A percentile compares a stretch with the other conserved stretches of the same genome.
Evolutionary conservation across 35 echinoderm and acorn worm genomes (phyloP).

Genomic region (Acanthaster planci): DNA sequence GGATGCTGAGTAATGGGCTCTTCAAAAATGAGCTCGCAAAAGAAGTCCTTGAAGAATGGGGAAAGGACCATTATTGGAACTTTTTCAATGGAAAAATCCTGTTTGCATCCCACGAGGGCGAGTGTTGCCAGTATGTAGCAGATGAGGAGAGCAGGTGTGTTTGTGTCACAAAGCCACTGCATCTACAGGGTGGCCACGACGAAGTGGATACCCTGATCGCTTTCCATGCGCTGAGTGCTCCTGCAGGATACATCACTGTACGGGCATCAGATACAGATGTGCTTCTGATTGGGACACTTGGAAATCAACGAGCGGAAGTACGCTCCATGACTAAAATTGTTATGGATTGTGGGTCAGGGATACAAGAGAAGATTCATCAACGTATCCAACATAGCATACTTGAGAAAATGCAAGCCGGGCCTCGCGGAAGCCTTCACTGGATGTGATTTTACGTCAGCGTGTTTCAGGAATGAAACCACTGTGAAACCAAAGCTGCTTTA

Average conservation of each 20-base stretch:
- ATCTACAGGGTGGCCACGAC: no score
- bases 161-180: no score
- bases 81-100: conserved; percentile 29
- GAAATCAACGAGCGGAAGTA: conserved; percentile 37
- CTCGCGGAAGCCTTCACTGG: conserved; percentile 72
- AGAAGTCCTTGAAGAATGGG: conserved; percentile 70
- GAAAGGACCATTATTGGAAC: conserved; percentile 52
- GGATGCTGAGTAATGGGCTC: conserved; percentile 56
- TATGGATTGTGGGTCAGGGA: conserved; percentile 66
- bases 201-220: no score
- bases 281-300: no score
- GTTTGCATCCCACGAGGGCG: no score
- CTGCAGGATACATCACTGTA: background rate
- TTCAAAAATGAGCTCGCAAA: conserved; percentile 75
- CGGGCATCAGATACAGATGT: no score
- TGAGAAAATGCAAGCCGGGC: conserved; percentile 39
- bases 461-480: conserved; percentile 15
- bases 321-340: conserved; percentile 14
- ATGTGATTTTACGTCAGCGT: conserved; percentile 69
- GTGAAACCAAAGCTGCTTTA: background rate
- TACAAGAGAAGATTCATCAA: conserved; percentile 55
- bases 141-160: no score
- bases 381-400: conserved; percentile 56
- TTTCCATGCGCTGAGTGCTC: no score
- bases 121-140: no score